Evolutionary conservation across 2,113 vertebrate genomes (phyloP), one percentile per base, ranked within the genome.

Genomic region (Apodemus speciosus): DNA sequence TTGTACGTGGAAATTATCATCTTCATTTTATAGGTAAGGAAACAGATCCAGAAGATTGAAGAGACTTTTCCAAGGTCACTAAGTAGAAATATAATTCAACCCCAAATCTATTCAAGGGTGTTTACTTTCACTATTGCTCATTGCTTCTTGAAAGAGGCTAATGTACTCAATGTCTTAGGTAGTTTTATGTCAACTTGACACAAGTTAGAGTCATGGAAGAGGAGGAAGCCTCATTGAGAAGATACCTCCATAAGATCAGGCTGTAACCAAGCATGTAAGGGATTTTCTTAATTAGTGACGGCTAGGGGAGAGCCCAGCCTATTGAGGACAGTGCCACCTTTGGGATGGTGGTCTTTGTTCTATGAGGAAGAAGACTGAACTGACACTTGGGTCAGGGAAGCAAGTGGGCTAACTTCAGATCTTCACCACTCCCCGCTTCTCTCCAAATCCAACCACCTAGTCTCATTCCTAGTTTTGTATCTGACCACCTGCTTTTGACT

Each of bases 1-100:
- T 91, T 18, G 53, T 96, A 66, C 40, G 91, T 56, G 35, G 14
- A 30, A 90, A 88, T 92, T 93, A 86, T 40, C 64, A 38, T 72
- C 58, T 38, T 85, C 88, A 68, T 85, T 96, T 96, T 81, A 92
- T 16, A 87, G 16, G 85, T 87, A 87, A 93, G 30, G 30, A 95
- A 93, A 95, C 1, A 91, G 60, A 75, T 89, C 6, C 40, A 90
- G 86, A 91, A 32, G 88, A 32, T 40, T 87, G 21, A 95, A 95
- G 32, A 94, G 75, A 95, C 75, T 93, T 95, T 91, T 89, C 93
- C 79, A 91, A 93, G 85, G 58, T 92, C 90, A 93, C 25, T 62
- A 40, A 80, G 64, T 15, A 69, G 2, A 95, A 38, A 18, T 64
- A 93, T 46, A 93, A 75, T 94, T 93, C 51, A 92, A 94, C 68